Conservation (phyloP, 2,888 invertebrate genomes). For the Athalia rosae region DNA sequence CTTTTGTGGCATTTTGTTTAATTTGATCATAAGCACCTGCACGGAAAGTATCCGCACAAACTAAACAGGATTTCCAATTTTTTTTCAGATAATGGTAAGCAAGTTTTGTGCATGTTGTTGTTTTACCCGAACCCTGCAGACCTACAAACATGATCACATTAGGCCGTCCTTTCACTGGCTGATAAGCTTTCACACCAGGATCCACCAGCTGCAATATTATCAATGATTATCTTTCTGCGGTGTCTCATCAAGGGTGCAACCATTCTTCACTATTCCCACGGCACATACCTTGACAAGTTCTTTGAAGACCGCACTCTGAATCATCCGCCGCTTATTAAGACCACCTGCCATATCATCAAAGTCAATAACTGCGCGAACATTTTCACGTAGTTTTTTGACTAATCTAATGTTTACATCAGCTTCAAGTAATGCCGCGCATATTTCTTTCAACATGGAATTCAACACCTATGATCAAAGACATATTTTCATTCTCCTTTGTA, state of each 20-base stretch:
- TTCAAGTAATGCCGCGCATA: slow-evolving; percentile 97
- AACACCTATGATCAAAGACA: slow-evolving; percentile 82
- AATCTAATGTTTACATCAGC: slow-evolving; percentile 97
- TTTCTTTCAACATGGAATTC: slow-evolving; percentile 99
- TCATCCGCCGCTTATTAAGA: slow-evolving; percentile 98
- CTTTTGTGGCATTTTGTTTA: slow-evolving; percentile 99
- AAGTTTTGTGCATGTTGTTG: slow-evolving; percentile 99
- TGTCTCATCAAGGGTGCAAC: neutral
- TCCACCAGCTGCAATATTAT: slow-evolving; percentile 86
- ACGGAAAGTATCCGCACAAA: slow-evolving; percentile 99
- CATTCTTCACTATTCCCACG: neutral
- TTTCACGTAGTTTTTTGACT: slow-evolving; percentile 96
- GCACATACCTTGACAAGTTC: slow-evolving; percentile 92
- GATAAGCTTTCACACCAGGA: slow-evolving; percentile 97
- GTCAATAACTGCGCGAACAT: slow-evolving; percentile 97
- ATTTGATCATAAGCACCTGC: slow-evolving; percentile 99
- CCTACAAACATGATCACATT: slow-evolving; percentile 99
- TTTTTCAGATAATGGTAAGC: slow-evolving; percentile 99
- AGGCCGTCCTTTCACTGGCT: slow-evolving; percentile 94
- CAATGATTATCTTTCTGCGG: slow-evolving; percentile 34
- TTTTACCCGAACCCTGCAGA: slow-evolving; percentile 99
- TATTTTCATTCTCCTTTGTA: slow-evolving; percentile 7
- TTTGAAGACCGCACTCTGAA: slow-evolving; percentile 98
- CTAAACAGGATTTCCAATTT: slow-evolving; percentile 99
- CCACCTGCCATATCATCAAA: slow-evolving; percentile 99